phyloP scores from a whole-genome alignment of 2,888 invertebrate species.

The Pocota personata region DNA sequence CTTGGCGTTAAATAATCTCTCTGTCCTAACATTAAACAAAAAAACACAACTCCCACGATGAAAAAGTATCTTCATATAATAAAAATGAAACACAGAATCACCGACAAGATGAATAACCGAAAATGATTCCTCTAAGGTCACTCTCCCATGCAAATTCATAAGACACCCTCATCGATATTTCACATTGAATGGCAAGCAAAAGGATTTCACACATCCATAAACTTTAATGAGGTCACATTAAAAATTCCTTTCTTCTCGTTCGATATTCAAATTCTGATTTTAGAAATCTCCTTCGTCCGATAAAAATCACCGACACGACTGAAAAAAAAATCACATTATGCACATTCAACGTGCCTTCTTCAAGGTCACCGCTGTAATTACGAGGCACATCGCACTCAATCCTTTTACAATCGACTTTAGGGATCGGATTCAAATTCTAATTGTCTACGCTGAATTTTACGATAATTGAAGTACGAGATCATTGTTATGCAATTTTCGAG shows the following conservation, averaged over 20 bases:
- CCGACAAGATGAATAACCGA: slow-evolving; percentile 30
- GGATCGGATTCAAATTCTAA: slow-evolving; percentile 13
- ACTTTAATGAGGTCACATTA: slow-evolving; percentile 66
- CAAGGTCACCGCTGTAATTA: slow-evolving; percentile 61
- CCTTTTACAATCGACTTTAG: slow-evolving; percentile 50
- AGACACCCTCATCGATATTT: not conserved
- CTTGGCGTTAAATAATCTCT: not conserved
- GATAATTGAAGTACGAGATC: slow-evolving; percentile 47
- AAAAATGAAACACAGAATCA: slow-evolving; percentile 32
- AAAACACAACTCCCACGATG: slow-evolving; percentile 11
- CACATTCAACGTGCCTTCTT: slow-evolving; percentile 2
- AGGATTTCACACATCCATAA: slow-evolving; percentile 73
- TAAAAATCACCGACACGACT: slow-evolving; percentile 20
- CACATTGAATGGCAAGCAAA: not conserved
- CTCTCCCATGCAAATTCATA: slow-evolving; percentile 6
- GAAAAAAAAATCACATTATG: too few species aligned
- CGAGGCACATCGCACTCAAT: slow-evolving; percentile 39
- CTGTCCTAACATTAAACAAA: not conserved
- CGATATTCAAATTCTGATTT: slow-evolving; percentile 67
- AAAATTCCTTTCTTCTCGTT: slow-evolving; percentile 16
- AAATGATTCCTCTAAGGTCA: slow-evolving; percentile 47
- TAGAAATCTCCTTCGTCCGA: slow-evolving; percentile 19
- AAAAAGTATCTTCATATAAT: not conserved
- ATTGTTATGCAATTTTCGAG: slow-evolving; percentile 36
- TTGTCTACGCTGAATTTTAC: slow-evolving; percentile 58